phyloP scores from a whole-genome alignment of 2,888 invertebrate species.

The Alentia gelatinosa region DNA sequence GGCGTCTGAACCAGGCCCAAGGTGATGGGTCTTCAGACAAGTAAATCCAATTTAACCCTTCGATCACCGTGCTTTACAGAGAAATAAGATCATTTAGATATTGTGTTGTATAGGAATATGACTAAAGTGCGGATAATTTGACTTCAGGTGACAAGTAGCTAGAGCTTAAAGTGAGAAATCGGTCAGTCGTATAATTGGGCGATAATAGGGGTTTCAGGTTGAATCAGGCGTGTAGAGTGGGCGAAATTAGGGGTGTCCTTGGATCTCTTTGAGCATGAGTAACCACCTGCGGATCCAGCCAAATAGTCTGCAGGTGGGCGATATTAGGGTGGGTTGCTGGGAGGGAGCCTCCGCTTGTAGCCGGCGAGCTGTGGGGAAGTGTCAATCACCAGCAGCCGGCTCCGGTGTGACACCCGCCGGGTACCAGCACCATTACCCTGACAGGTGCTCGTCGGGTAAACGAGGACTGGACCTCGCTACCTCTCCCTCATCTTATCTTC shows the following conservation, averaged over 20 bases:
- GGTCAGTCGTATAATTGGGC: too few relatives aligned
- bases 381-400: not conserved
- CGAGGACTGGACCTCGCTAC: not conserved
- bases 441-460: conserved; percentile 1
- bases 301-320: not conserved
- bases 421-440: not conserved
- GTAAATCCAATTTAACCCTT: too few relatives aligned
- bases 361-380: not conserved
- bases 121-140: too few relatives aligned
- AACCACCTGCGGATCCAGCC: not conserved
- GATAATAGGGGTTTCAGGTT: not conserved
- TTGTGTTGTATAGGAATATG: too few relatives aligned
- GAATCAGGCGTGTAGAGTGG: too few relatives aligned
- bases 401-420: not conserved
- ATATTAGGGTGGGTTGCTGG: not conserved
- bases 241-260: not conserved
- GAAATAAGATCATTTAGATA: too few relatives aligned
- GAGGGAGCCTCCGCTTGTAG: not conserved
- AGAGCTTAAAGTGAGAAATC: too few relatives aligned
- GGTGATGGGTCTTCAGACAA: too few relatives aligned
- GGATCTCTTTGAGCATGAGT: not conserved
- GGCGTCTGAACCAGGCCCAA: too few relatives aligned
- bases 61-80: too few relatives aligned
- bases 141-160: too few relatives aligned
- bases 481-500: not conserved